phyloP scores from a whole-genome alignment of 2,797 vertebrate species.

The Dendrocincla tyrannina region DNA sequence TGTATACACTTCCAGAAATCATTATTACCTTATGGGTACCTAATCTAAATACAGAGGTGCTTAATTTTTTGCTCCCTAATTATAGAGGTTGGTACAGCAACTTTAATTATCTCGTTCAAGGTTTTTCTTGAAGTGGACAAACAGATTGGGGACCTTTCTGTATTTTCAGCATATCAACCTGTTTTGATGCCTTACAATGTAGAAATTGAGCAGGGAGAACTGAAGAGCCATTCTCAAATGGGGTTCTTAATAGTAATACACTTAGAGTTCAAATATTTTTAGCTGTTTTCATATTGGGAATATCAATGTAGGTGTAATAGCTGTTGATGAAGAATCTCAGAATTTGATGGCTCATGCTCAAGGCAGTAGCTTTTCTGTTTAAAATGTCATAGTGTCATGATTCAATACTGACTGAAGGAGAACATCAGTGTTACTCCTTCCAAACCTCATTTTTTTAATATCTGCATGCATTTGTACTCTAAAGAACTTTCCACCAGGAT shows the following conservation, averaged over 20 bases:
- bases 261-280: background rate
- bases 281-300: background rate
- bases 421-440: background rate
- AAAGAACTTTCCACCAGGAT: background rate
- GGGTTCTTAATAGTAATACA: background rate
- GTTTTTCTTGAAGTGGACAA: background rate
- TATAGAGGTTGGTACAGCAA: background rate
- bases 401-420: background rate
- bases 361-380: background rate
- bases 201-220: background rate
- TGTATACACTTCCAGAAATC: background rate
- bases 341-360: background rate
- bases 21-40: background rate
- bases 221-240: background rate
- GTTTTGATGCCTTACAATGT: background rate
- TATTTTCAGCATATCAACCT: background rate
- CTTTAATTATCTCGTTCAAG: background rate
- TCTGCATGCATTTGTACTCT: background rate
- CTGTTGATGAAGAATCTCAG: background rate
- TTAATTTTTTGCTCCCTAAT: conserved; percentile 15
- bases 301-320: background rate
- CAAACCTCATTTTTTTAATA: background rate
- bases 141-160: background rate
- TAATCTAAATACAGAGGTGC: background rate
- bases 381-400: background rate